Base-by-base conservation (phyloP, 2,888 invertebrate species). In the Gymnosoma rotundatum region DNA sequence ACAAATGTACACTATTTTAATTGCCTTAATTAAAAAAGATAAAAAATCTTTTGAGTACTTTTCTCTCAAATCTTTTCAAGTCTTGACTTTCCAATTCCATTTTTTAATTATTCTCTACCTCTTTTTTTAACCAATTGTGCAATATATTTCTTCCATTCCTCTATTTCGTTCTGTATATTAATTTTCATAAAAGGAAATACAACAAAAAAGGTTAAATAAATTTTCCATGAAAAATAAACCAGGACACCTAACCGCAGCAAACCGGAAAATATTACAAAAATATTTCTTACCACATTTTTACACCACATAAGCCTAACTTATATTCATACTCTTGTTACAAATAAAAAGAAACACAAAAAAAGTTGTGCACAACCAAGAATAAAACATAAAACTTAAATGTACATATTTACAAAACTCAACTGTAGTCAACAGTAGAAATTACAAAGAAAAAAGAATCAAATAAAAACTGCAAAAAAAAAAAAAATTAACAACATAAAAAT, bases 191-290 rank as follows among this genome's bases (percentile, higher is more conserved):
- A 67, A 60, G 72, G 50, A 32, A 86, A 87, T 85, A 72, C 38
- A 83, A 85, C 79, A 82, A 85, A 0, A 67, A 36, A 63, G 36
- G 70, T 74, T 78, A 70, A 74, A 79, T 80, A 76, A 76, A 82
- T 82, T 82, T 82, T 76, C 58, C 58, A 70, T 82, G 36, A 79
- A 74, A 79, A 78, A 73, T 78, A 83, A 83, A 83, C 72, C 83
- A 83, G 83, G 76, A 78, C 78, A 83, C 38, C 83, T 25, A 83
- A 83, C 83, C 78, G 78, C 78, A 83, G 69, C 78, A 83, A 78
- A 78, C 73, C 61, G 83, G 72, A 83, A 83, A 83, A 83, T 78
- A 73, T 74, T 78, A 78, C 38, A 74, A 21, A 78, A 74, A 78
- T 66, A 66, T 52, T 81, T 82, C 56, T 70, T 82, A 63, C 61